These are phyloP conservation scores for Oligia fasciuncula DNA, from an alignment of 2,888 invertebrate species.

Conservation along the genomic window DNA sequence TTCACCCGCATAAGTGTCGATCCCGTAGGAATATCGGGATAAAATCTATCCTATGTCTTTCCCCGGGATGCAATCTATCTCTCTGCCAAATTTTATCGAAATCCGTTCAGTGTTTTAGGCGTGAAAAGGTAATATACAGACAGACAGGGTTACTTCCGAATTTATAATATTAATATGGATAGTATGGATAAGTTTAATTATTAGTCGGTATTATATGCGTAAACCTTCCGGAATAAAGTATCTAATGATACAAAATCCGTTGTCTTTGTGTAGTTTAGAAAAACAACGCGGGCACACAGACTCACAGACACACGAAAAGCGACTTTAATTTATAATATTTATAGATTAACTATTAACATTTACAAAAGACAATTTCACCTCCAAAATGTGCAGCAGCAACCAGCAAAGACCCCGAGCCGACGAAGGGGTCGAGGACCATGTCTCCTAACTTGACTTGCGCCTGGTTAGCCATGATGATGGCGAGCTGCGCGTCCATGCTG, in stretches of 20 bases:
- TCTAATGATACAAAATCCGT: background rate
- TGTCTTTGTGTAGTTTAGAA: background rate
- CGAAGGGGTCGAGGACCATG: constrained; percentile 98
- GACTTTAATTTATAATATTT: background rate
- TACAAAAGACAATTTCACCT: constrained; percentile 75
- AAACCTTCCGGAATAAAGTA: no score
- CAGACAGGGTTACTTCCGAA: no score
- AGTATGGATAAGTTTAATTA: background rate
- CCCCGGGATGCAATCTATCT: no score
- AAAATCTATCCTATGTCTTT: no score
- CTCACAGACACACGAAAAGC: background rate
- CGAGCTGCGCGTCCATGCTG: constrained; percentile 98
- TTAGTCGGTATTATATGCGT: background rate
- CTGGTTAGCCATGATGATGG: constrained; percentile 98
- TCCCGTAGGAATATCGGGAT: no score
- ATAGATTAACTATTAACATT: background rate
- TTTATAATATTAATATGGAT: no score
- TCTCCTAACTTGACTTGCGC: constrained; percentile 93
- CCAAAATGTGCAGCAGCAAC: constrained; percentile 97
- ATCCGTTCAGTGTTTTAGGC: no score
- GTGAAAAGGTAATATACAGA: no score
- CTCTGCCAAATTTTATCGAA: no score
- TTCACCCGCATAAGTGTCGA: no score
- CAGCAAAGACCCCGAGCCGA: constrained; percentile 95
- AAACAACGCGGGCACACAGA: background rate